A percentile compares a stretch with the other conserved stretches of the same genome.
Conservation (phyloP, 53 echinoderm and acorn worm species). For the Arbacia lixula region DNA sequence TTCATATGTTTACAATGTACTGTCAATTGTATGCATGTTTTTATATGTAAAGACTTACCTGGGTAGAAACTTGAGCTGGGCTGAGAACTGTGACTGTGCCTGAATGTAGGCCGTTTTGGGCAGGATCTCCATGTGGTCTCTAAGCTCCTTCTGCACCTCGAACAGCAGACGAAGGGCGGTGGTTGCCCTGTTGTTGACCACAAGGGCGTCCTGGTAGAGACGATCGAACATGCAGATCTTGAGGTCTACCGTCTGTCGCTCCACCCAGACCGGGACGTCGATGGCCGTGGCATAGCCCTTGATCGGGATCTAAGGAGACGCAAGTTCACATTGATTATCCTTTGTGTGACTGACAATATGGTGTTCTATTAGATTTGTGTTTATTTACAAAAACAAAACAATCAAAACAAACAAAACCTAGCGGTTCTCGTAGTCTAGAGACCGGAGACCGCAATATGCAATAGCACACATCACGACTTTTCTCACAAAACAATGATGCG, state of each 20-base stretch:
- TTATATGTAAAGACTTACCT: conserved; percentile 55
- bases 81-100: conserved; percentile 97
- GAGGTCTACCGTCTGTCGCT: conserved; percentile 89
- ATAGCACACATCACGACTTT: too few relatives aligned
- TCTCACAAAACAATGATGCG: too few relatives aligned
- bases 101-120: conserved; percentile 99
- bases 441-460: too few relatives aligned
- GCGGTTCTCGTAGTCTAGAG: too few relatives aligned
- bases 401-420: too few relatives aligned
- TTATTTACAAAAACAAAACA: too few relatives aligned
- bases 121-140: conserved; percentile 90
- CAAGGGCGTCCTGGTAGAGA: conserved; percentile 92
- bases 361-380: too few relatives aligned
- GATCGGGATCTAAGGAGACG: conserved; percentile 78
- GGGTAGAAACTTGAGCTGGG: conserved; percentile 96
- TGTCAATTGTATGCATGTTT: background rate
- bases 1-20: background rate
- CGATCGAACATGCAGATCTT: conserved; percentile 98
- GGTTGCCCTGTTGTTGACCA: conserved; percentile 96
- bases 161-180: conserved; percentile 89
- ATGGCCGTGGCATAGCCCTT: conserved; percentile 82
- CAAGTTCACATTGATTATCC: too few relatives aligned
- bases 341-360: too few relatives aligned
- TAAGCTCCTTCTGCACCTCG: conserved; percentile 94
- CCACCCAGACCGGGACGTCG: conserved; percentile 98